Evolutionary conservation across 1,140 invertebrate genomes (phyloP).

Genomic region (Drosophila erecta): DNA sequence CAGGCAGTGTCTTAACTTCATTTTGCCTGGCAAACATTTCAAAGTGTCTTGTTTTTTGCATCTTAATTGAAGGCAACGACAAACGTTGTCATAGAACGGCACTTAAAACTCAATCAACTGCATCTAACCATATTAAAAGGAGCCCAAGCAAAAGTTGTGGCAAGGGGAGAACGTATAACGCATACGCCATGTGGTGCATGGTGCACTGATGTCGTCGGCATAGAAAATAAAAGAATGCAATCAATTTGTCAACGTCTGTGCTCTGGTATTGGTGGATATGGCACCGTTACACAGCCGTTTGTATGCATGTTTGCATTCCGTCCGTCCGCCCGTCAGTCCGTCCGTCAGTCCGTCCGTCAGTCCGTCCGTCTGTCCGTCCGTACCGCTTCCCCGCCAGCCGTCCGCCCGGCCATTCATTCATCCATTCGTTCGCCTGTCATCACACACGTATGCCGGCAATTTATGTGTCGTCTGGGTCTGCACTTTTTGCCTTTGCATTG

Average conservation of each 20-base stretch:
- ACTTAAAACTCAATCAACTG: conserved; percentile 83
- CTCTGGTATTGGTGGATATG: conserved; percentile 12
- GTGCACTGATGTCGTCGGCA: conserved; percentile 45
- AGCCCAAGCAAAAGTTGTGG: conserved; percentile 8
- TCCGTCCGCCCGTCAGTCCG: conserved; percentile 13
- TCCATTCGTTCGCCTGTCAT: conserved; percentile 65
- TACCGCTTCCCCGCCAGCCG: background rate
- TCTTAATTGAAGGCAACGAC: conserved; percentile 59
- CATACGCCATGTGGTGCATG: conserved; percentile 76
- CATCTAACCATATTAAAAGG: conserved; percentile 77
- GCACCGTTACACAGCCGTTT: conserved; percentile 22
- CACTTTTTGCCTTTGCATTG: conserved; percentile 34
- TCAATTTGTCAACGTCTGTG: conserved; percentile 80
- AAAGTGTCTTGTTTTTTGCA: conserved; percentile 44
- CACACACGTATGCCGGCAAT: conserved; percentile 78
- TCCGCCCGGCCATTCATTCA: conserved; percentile 27
- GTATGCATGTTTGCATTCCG: conserved; percentile 15
- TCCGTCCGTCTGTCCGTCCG: conserved; percentile 37
- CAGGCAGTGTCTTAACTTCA: conserved; percentile 20
- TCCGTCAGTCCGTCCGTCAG: conserved; percentile 27
- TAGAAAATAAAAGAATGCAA: conserved; percentile 79
- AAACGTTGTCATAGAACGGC: conserved; percentile 67
- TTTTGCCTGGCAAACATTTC: conserved; percentile 7
- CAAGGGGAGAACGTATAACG: conserved; percentile 37
- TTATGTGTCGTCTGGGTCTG: conserved; percentile 67